Conservation (phyloP, 2,797 vertebrate species). For the Bufotes viridis region DNA sequence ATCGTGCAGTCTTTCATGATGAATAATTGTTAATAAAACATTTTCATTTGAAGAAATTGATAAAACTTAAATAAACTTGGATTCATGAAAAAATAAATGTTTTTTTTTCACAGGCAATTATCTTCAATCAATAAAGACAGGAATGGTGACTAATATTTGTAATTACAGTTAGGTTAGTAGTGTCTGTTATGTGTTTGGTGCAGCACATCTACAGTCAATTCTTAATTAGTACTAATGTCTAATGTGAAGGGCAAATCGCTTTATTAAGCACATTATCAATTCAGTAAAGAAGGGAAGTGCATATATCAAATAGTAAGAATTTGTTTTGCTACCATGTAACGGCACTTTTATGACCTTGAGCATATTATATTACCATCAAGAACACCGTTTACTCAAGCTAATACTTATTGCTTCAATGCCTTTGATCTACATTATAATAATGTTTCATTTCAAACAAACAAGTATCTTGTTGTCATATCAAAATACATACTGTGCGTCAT, state of each 20-base stretch:
- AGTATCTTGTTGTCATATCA: slow-evolving; percentile 24
- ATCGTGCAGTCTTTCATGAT: no score
- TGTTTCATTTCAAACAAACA: slow-evolving; percentile 30
- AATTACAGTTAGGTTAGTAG: not conserved
- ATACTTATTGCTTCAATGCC: slow-evolving; percentile 34
- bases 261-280: not conserved
- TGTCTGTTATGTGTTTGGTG: not conserved
- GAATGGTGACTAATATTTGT: no score
- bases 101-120: no score
- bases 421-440: slow-evolving; percentile 34
- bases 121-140: no score
- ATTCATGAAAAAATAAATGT: no score
- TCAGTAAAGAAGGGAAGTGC: not conserved
- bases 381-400: slow-evolving; percentile 26
- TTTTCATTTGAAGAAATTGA: no score
- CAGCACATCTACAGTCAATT: not conserved
- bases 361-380: not conserved
- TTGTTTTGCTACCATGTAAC: not conserved
- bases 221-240: not conserved
- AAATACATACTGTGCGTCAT: not conserved
- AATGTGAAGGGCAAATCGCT: not conserved
- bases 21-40: no score
- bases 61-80: no score
- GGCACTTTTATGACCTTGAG: slow-evolving; percentile 13
- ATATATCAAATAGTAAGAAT: not conserved